Conservation (phyloP, 2,888 invertebrate species). For the Julus scandinavius region DNA sequence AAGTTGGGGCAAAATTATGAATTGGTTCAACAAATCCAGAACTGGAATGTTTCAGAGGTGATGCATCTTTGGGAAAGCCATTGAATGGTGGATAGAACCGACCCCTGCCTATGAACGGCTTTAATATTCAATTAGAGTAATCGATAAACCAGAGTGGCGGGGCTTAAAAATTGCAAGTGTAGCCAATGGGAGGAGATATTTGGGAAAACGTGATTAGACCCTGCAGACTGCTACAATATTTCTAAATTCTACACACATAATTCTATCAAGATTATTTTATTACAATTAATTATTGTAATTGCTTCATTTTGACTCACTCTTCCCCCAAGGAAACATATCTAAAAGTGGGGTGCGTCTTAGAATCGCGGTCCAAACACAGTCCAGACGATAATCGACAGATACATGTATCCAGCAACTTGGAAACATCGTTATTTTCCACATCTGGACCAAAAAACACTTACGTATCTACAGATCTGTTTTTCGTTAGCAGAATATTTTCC, state of each 20-base stretch:
- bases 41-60: background rate
- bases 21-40: background rate
- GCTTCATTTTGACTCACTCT: too few relatives aligned
- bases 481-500: too few relatives aligned
- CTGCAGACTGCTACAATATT: background rate
- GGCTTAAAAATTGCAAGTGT: background rate
- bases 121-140: constrained; percentile 2
- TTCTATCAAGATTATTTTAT: background rate
- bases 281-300: background rate
- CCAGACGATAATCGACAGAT: too few relatives aligned
- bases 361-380: too few relatives aligned
- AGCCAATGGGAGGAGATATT: background rate
- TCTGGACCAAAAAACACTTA: too few relatives aligned
- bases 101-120: background rate
- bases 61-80: background rate
- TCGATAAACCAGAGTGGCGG: background rate
- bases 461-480: too few relatives aligned
- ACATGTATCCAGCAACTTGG: too few relatives aligned
- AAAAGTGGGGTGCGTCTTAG: too few relatives aligned
- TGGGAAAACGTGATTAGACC: background rate
- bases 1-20: background rate
- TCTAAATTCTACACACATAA: background rate
- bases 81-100: background rate
- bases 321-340: too few relatives aligned
- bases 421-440: too few relatives aligned